Conservation (phyloP, 1,140 invertebrate species). For the Cydia pomonella region DNA sequence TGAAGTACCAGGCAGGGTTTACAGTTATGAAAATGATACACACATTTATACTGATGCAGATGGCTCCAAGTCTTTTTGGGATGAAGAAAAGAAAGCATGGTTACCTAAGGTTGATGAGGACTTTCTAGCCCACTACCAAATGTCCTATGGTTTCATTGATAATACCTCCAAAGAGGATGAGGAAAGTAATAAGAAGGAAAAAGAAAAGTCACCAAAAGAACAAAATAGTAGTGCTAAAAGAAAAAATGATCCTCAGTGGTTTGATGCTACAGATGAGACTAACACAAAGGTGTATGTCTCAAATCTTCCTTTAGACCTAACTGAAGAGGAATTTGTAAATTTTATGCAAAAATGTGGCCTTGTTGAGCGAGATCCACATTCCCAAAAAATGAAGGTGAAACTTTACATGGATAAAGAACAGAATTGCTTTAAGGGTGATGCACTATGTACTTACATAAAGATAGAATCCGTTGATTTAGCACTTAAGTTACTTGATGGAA, state of each 20-base stretch:
- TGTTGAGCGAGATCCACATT: constrained; percentile 92
- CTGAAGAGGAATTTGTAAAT: constrained; percentile 93
- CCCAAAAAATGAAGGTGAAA: constrained; percentile 95
- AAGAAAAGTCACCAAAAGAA: constrained; percentile 55
- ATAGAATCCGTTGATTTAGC: constrained; percentile 97
- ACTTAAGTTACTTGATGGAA: constrained; percentile 95
- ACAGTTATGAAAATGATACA: constrained; percentile 89
- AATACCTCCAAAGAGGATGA: constrained; percentile 74
- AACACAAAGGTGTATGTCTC: constrained; percentile 99
- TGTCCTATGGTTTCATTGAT: constrained; percentile 94
- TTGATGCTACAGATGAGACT: constrained; percentile 94
- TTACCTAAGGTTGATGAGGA: constrained; percentile 99
- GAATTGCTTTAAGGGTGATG: constrained; percentile 96
- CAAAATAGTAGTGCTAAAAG: constrained; percentile 62
- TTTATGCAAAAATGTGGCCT: constrained; percentile 98
- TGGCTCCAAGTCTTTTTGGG: constrained; percentile 95
- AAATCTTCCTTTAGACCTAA: constrained; percentile 94
- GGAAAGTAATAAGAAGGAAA: constrained; percentile 53
- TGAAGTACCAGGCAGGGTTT: constrained; percentile 70
- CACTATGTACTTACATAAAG: constrained; percentile 98
- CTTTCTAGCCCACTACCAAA: constrained; percentile 97
- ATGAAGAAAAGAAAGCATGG: constrained; percentile 94
- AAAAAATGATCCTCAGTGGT: constrained; percentile 88
- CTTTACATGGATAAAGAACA: constrained; percentile 93
- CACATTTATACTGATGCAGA: constrained; percentile 93